Base-by-base conservation (phyloP, 2,797 vertebrate species). In the Toxotes lorentzi region DNA sequence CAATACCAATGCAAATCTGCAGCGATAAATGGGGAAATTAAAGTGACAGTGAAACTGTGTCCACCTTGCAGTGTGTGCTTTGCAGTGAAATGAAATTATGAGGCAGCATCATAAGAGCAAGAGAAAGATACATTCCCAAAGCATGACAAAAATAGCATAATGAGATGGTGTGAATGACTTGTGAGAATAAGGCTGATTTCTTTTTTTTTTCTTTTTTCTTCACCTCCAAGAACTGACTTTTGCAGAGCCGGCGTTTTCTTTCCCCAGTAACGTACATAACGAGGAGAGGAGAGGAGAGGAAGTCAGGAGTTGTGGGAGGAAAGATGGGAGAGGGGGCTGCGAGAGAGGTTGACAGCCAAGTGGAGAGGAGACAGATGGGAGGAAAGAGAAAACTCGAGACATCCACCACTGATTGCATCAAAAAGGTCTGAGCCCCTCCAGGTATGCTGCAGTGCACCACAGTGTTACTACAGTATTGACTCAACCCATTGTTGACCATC, bases 401-500 rank as follows among this genome's bases (percentile, higher is more conserved):
- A 83, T 82, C 79, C 81, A 74, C 57, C 58, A 40, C 76, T 84
- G 90, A 91, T 88, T 90, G 85, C 88, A 90, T 91, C 89, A 90
- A 41, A 91, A 89, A 92, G 89, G 90, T 92, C 84, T 76, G 76
- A 88, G 66, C 74, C 87, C 78, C 87, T 85, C 82, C 87, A 91
- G 91, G 88, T 92, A 73, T 85, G 78, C 90, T 85, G 89, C 91
- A 92, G 72, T 88, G 91, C 89, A 73, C 82, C 88, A 56, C 74
- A 68, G 79, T 76, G 45, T 86, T 83, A 85, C 85, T 79, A 82
- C 79, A 81, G 73, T 69, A 76, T 84, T 88, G 84, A 91, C 90
- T 87, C 84, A 86, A 83, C 82, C 77, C 60, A 45, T 59, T 71
- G 67, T 69, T 83, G 82, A 72, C 79, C 43, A 32, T 77, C 79